A percentile compares a stretch with the other conserved stretches of the same genome.
phyloP scores from a whole-genome alignment of 1,140 invertebrate species.

The Bombyx mori region ASM3026992v2 NC_085133.1:5561501-5562000 shows the following conservation, averaged over 20 bases:
- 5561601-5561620: no score
- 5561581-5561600: no score
- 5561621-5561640: background rate
- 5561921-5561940: slow-evolving; percentile 29
- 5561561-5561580: no score
- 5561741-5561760: slow-evolving; percentile 18
- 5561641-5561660: slow-evolving; percentile 17
- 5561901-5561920: slow-evolving; percentile 40
- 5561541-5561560: no score
- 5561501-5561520: no score
- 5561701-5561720: slow-evolving; percentile 45
- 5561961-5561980: slow-evolving; percentile 26
- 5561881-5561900: slow-evolving; percentile 18
- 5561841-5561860: slow-evolving; percentile 25
- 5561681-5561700: slow-evolving; percentile 36
- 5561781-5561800: slow-evolving; percentile 11
- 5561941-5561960: slow-evolving; percentile 37
- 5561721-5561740: slow-evolving; percentile 34
- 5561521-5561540: no score
- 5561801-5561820: slow-evolving; percentile 1
- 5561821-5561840: slow-evolving; percentile 1
- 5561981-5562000: slow-evolving; percentile 34
- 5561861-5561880: slow-evolving; percentile 13
- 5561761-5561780: slow-evolving; percentile 32
- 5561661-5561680: slow-evolving; percentile 26